These are phyloP conservation scores for Choreutis nemorana DNA, from an alignment of 2,888 invertebrate species.

Conservation along the genomic window DNA sequence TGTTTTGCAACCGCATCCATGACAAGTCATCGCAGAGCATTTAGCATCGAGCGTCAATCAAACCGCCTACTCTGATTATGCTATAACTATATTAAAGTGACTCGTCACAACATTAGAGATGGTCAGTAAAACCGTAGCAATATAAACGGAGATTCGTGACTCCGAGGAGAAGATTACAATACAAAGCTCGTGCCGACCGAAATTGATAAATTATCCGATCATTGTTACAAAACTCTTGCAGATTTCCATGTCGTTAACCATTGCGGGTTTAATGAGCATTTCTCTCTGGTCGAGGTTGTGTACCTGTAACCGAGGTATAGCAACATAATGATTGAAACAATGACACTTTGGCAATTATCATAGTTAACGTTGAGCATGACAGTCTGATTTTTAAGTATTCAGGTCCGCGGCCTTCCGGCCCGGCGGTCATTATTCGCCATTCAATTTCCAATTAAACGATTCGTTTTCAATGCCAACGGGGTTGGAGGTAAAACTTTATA, in stretches of 20 bases:
- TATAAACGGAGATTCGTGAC: constrained; percentile 21
- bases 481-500: constrained; percentile 47
- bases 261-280: constrained; percentile 27
- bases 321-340: constrained; percentile 16
- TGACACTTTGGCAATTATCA: constrained; percentile 15
- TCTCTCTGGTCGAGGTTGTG: constrained; percentile 20
- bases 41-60: no score
- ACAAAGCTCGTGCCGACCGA: constrained; percentile 32
- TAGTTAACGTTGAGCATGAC: constrained; percentile 25
- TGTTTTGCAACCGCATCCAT: constrained; percentile 14
- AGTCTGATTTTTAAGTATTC: constrained; percentile 40
- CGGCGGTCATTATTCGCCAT: constrained; percentile 49
- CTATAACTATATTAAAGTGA: no score
- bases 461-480: constrained; percentile 60
- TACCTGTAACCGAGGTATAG: constrained; percentile 7
- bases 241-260: constrained; percentile 28
- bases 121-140: constrained; percentile 6
- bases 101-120: no score
- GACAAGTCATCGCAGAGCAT: constrained; percentile 7
- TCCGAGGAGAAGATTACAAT: constrained; percentile 25
- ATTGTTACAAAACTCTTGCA: constrained; percentile 32
- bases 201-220: constrained; percentile 33
- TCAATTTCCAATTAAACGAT: constrained; percentile 64
- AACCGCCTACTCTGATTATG: no score
- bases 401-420: constrained; percentile 56